Conservation (phyloP, 2,797 vertebrate genomes). For the Sebastes vulpes region DNA sequence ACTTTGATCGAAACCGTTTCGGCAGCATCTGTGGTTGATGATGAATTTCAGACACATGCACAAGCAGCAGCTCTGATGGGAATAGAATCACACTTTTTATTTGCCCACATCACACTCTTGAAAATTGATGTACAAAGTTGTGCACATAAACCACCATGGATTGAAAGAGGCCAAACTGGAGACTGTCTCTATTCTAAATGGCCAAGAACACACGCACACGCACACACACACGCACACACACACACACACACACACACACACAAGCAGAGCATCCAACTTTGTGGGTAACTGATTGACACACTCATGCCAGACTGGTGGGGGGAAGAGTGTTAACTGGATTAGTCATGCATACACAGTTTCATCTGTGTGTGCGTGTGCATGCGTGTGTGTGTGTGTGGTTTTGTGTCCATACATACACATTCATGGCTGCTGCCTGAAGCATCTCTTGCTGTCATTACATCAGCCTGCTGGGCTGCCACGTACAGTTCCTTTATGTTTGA, state of each 20-base stretch:
- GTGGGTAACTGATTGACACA: slow-evolving; percentile 33
- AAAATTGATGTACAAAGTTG: slow-evolving; percentile 8
- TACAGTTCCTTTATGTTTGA: slow-evolving; percentile 6
- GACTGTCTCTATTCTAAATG: slow-evolving; percentile 9
- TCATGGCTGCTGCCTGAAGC: not conserved
- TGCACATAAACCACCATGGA: slow-evolving; percentile 12
- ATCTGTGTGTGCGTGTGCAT: not conserved
- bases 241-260: not conserved
- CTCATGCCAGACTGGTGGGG: slow-evolving; percentile 30
- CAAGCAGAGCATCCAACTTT: slow-evolving; percentile 32
- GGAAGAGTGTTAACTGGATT: slow-evolving; percentile 62
- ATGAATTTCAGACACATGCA: slow-evolving; percentile 25
- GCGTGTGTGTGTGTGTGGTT: not conserved
- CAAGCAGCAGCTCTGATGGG: slow-evolving; percentile 6
- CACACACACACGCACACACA: not conserved
- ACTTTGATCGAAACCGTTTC: not conserved
- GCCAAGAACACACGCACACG: not conserved
- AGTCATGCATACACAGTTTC: slow-evolving; percentile 59
- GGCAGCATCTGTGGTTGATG: slow-evolving; percentile 20
- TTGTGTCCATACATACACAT: not conserved
- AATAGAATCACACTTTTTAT: slow-evolving; percentile 33
- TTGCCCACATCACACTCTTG: slow-evolving; percentile 32
- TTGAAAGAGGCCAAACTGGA: slow-evolving; percentile 21
- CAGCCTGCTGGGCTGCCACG: slow-evolving; percentile 2
- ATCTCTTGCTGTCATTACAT: slow-evolving; percentile 5